These are phyloP conservation scores for Trichogramma evanescens DNA, from an alignment of 2,888 invertebrate species.

Conservation along the genomic window DNA sequence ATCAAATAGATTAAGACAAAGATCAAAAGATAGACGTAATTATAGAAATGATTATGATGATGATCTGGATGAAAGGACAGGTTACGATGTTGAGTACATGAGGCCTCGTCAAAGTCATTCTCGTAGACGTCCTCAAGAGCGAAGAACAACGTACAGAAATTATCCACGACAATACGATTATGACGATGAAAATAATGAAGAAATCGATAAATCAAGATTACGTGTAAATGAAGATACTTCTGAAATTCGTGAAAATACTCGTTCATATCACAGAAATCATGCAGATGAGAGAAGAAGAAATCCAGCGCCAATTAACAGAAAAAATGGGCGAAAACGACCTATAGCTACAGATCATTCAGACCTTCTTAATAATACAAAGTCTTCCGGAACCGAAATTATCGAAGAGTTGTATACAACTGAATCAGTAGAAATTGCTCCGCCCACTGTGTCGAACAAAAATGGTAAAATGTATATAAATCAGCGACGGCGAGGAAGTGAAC, in stretches of 20 bases:
- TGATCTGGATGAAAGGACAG: conserved; percentile 4
- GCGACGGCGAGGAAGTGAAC: background rate
- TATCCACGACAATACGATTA: conserved; percentile 14
- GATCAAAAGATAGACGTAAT: conserved; percentile 9
- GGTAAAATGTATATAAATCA: too few species aligned
- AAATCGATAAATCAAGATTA: conserved; percentile 9
- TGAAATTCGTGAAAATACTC: too few species aligned
- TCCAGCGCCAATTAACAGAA: background rate
- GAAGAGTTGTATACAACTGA: too few species aligned
- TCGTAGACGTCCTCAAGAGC: conserved; percentile 6
- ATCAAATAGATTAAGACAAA: conserved; percentile 13
- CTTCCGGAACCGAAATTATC: too few species aligned
- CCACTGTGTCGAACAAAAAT: too few species aligned
- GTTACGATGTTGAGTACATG: conserved; percentile 11
- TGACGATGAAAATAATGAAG: conserved; percentile 14
- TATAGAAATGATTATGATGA: conserved; percentile 18
- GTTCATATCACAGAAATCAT: background rate
- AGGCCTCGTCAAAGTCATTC: background rate
- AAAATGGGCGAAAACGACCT: conserved; percentile 5
- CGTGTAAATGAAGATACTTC: background rate
- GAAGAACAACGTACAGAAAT: conserved; percentile 8
- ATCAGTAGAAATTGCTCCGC: too few species aligned
- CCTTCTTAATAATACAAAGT: too few species aligned
- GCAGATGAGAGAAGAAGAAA: conserved; percentile 9
- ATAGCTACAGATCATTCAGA: background rate